phyloP scores from a whole-genome alignment of 2,113 vertebrate species.

The Scomber colias region DNA sequence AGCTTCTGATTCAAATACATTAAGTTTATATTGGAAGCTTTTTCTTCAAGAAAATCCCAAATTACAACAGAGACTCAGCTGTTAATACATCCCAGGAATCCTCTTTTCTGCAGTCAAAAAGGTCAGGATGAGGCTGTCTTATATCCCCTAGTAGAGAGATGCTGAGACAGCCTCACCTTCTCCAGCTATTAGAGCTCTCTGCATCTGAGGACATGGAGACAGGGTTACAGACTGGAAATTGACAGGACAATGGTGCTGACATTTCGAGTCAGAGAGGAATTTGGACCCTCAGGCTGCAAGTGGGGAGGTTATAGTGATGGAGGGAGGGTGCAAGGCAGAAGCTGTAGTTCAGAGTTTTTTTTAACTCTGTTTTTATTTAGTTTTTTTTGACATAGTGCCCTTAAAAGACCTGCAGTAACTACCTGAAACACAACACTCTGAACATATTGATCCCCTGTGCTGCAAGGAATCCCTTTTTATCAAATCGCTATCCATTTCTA shows the following conservation, averaged over 20 bases:
- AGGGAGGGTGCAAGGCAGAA: conserved; percentile 28
- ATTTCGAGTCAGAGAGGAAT: conserved; percentile 63
- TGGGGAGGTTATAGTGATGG: conserved; percentile 55
- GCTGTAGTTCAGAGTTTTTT: conserved; percentile 1
- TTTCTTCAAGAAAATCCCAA: not conserved
- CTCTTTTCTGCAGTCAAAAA: conserved; percentile 7
- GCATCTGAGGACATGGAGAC: conserved; percentile 34
- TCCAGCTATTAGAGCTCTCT: conserved; percentile 44
- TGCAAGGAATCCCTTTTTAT: conserved; percentile 58
- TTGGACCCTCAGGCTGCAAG: conserved; percentile 51
- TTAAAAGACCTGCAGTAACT: conserved; percentile 63
- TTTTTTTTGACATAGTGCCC: conserved; percentile 48
- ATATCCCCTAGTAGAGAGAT: conserved; percentile 23
- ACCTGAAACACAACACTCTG: conserved; percentile 46
- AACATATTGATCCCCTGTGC: conserved; percentile 62
- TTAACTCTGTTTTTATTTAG: no score
- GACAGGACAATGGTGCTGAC: conserved; percentile 47
- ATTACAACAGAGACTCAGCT: not conserved
- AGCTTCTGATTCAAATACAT: conserved; percentile 20
- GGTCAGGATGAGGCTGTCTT: conserved; percentile 28
- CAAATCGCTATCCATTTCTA: conserved; percentile 62
- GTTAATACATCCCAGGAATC: conserved; percentile 3
- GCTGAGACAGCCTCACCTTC: conserved; percentile 46
- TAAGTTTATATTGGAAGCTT: not conserved
- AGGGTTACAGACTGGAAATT: conserved; percentile 44